Conservation (phyloP, 35 echinoderm and acorn worm species). For the Heliocidaris tuberculata region DNA sequence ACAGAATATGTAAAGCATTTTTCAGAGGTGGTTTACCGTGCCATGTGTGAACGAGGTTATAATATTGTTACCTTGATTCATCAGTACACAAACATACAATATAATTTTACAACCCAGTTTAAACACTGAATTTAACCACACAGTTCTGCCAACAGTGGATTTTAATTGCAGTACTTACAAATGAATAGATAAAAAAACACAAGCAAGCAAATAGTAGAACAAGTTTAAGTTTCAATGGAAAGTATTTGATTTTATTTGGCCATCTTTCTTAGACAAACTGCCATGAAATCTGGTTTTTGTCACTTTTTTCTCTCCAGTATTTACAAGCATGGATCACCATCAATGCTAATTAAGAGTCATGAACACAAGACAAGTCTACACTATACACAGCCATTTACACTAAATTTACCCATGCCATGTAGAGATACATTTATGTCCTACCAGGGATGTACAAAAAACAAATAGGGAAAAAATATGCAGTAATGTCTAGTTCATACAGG, state of each 20-base stretch:
- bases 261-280: constrained; percentile 47
- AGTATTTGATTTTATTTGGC: constrained; percentile 53
- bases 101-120: neutral
- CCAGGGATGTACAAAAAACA: constrained; percentile 30
- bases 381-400: constrained; percentile 49
- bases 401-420: constrained; percentile 37
- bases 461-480: constrained; percentile 41
- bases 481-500: constrained; percentile 45
- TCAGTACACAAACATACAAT: too few relatives aligned
- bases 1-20: too few relatives aligned
- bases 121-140: neutral
- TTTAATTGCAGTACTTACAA: constrained; percentile 38
- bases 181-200: constrained; percentile 27
- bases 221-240: constrained; percentile 49
- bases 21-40: too few relatives aligned
- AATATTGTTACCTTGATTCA: too few relatives aligned
- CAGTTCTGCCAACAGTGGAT: constrained; percentile 47
- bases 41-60: too few relatives aligned
- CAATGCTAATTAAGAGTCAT: constrained; percentile 30
- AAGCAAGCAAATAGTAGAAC: neutral
- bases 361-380: constrained; percentile 50
- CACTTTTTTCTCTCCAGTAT: constrained; percentile 14
- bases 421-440: constrained; percentile 24
- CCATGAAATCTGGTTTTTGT: constrained; percentile 52
- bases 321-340: constrained; percentile 49